Percentiles rank a stretch among this genome's conserved stretches.
These are phyloP conservation scores for Drosophila yooni DNA, from an alignment of 2,888 invertebrate genomes.

Conservation along the genomic window DNA sequence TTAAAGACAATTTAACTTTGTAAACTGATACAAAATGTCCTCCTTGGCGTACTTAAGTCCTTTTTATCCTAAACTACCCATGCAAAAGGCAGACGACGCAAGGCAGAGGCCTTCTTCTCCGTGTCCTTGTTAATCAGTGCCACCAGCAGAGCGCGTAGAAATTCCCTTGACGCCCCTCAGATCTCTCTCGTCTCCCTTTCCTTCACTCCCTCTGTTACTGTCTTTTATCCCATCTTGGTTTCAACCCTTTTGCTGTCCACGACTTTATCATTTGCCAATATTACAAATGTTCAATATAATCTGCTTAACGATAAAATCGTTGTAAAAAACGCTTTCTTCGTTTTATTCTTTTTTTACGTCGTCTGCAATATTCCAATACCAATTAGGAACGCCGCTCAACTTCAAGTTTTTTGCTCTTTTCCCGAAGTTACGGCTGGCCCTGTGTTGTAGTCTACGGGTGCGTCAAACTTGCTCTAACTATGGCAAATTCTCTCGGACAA, in stretches of 20 bases:
- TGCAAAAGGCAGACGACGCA: conserved; percentile 11
- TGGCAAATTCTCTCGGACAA: conserved; percentile 35
- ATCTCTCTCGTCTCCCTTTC: background rate
- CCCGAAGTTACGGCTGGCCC: conserved; percentile 17
- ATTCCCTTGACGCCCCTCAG: background rate
- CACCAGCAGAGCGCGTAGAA: conserved; percentile 12
- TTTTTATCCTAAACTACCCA: conserved; percentile 55
- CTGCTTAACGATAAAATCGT: background rate
- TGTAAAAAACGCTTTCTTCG: background rate
- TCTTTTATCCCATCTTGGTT: conserved; percentile 16
- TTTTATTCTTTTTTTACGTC: background rate
- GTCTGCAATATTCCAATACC: conserved; percentile 70
- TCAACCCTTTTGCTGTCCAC: background rate
- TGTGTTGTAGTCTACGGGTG: conserved; percentile 1
- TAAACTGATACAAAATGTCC: conserved; percentile 79
- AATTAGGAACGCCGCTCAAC: conserved; percentile 59
- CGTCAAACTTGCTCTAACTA: conserved; percentile 51
- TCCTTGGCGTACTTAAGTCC: conserved; percentile 71
- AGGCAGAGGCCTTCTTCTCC: background rate
- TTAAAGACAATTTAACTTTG: conserved; percentile 80
- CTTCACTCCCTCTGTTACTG: conserved; percentile 40
- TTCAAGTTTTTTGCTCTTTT: conserved; percentile 35
- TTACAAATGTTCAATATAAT: conserved; percentile 17
- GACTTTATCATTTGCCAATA: conserved; percentile 7
- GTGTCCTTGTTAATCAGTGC: conserved; percentile 61